Evolutionary conservation across 2,797 vertebrate species (phyloP).

Genomic region (Loriculus beryllinus): DNA sequence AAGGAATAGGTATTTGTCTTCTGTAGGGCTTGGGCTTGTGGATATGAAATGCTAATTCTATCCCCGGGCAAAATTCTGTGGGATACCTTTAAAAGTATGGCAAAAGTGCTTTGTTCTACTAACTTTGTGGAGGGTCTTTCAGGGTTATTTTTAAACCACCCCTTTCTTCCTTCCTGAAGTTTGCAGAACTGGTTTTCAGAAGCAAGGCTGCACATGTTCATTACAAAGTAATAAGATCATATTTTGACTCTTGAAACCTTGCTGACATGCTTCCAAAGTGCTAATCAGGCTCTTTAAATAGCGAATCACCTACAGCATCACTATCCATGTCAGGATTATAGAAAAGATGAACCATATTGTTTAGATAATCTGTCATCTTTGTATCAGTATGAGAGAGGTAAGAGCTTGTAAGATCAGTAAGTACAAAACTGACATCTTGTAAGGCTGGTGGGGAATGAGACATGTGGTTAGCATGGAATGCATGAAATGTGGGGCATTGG

Average conservation of each 20-base stretch:
- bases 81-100: background rate
- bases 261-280: background rate
- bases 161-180: background rate
- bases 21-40: background rate
- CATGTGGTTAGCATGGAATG: accelerated
- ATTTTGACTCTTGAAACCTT: background rate
- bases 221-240: background rate
- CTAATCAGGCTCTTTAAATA: background rate
- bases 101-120: background rate
- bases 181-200: background rate
- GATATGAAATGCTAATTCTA: background rate
- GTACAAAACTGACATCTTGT: background rate
- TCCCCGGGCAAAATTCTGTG: background rate
- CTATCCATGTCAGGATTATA: background rate
- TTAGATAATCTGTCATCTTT: background rate
- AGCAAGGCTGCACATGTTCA: background rate
- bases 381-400: background rate
- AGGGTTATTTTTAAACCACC: background rate
- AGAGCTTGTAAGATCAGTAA: background rate
- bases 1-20: background rate
- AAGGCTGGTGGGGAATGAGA: background rate
- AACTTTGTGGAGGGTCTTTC: background rate
- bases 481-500: background rate
- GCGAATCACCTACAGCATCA: background rate
- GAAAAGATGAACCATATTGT: background rate